phyloP scores from a whole-genome alignment of 2,797 vertebrate genomes.

The Clarias pachynema region DNA sequence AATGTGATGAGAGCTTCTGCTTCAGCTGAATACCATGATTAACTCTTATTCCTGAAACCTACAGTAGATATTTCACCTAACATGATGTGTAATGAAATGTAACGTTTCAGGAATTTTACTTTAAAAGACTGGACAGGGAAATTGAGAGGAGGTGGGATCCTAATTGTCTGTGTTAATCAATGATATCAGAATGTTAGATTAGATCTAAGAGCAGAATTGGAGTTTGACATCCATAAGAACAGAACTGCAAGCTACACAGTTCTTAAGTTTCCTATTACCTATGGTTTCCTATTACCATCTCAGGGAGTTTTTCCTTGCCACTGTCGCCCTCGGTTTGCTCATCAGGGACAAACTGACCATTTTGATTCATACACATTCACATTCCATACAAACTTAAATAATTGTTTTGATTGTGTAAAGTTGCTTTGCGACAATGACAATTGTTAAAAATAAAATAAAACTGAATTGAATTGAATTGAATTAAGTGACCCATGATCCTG shows the following conservation, averaged over 20 bases:
- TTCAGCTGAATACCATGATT: not conserved
- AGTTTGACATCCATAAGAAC: not conserved
- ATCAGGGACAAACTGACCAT: too few species aligned
- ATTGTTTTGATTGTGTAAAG: too few species aligned
- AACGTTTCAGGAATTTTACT: not conserved
- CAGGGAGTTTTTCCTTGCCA: too few species aligned
- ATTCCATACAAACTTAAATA: too few species aligned
- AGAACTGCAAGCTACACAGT: not conserved
- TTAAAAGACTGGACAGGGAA: not conserved
- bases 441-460: too few species aligned
- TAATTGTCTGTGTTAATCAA: not conserved
- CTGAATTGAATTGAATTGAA: too few species aligned
- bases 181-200: not conserved
- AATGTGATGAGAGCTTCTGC: slow-evolving; percentile 15
- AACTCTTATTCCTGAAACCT: not conserved
- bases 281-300: too few species aligned
- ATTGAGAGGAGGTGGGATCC: not conserved
- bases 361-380: too few species aligned
- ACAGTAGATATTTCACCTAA: not conserved
- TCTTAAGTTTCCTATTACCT: not conserved
- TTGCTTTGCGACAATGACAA: too few species aligned
- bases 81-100: not conserved
- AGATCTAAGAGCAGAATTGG: not conserved
- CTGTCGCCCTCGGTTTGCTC: too few species aligned
- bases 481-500: not conserved